Percentiles rank a stretch among this genome's conserved stretches.
Conservation (phyloP, 1,140 invertebrate genomes). For the Ladona fulva region DNA sequence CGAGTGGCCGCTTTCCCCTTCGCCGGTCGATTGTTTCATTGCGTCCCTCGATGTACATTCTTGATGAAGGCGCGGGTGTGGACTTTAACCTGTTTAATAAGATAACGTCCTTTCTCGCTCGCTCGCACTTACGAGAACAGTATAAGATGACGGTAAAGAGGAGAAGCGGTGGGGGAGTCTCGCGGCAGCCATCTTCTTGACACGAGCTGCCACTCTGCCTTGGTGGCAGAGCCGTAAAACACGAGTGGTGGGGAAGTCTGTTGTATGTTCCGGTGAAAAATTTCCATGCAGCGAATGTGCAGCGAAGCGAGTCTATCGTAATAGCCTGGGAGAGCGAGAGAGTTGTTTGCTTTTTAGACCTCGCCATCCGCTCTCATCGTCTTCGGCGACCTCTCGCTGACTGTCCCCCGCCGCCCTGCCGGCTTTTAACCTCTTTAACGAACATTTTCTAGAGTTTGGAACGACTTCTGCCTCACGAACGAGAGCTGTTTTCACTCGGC, state of each 20-base stretch:
- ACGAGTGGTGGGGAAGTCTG: neutral
- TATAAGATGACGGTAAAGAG: neutral
- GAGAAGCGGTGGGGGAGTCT: neutral
- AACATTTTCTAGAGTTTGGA: no score
- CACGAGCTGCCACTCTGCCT: neutral
- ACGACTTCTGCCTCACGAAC: no score
- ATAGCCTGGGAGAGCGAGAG: neutral
- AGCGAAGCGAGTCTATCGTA: constrained; percentile 6
- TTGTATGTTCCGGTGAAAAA: neutral
- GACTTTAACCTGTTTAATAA: constrained; percentile 10
- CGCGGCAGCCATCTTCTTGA: neutral
- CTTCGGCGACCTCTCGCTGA: neutral
- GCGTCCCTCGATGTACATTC: neutral
- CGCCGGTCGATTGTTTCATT: neutral
- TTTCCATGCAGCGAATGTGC: neutral
- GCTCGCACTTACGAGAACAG: neutral
- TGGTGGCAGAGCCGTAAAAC: neutral
- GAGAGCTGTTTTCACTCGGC: no score
- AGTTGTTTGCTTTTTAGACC: neutral
- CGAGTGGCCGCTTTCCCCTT: no score
- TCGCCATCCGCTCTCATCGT: neutral
- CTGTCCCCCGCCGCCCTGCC: neutral
- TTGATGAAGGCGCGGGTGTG: neutral
- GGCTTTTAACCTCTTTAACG: no score
- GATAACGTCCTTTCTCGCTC: neutral